Evolutionary conservation across 2,113 vertebrate genomes (phyloP).

Genomic region (Chionomys nivalis): DNA sequence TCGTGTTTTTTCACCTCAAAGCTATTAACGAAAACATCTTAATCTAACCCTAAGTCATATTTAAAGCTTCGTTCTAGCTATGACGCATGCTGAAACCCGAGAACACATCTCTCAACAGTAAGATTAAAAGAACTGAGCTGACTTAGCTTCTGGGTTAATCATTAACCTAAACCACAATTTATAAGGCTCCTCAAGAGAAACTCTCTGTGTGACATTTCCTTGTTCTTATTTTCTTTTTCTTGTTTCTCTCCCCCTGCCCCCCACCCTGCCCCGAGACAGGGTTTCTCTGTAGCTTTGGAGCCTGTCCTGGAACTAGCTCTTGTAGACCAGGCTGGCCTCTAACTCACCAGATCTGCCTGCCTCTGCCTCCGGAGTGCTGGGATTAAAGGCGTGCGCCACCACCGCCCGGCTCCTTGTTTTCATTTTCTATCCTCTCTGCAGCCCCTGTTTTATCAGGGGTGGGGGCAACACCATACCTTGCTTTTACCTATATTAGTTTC

Average conservation of each 20-base stretch:
- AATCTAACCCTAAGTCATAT: background rate
- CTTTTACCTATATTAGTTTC: background rate
- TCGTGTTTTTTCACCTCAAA: background rate
- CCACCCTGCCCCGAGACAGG: no score
- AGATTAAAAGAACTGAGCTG: background rate
- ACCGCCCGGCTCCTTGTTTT: background rate
- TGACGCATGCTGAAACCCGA: background rate
- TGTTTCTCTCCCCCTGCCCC: no score
- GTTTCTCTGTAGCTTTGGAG: no score
- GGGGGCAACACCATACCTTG: background rate
- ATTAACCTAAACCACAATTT: background rate
- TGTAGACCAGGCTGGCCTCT: no score
- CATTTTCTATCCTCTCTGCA: background rate
- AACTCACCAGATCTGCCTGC: no score
- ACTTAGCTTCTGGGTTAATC: background rate
- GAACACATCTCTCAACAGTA: background rate
- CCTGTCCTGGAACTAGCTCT: no score
- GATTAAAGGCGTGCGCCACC: no score
- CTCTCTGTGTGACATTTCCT: background rate
- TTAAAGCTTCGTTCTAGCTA: background rate
- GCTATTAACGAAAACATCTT: background rate
- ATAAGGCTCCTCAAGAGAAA: background rate
- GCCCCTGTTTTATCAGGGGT: no score
- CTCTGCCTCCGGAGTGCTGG: no score
- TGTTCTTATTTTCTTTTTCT: background rate